Base-by-base conservation (phyloP, 2,888 invertebrate species). In the Pammene aurita region DNA sequence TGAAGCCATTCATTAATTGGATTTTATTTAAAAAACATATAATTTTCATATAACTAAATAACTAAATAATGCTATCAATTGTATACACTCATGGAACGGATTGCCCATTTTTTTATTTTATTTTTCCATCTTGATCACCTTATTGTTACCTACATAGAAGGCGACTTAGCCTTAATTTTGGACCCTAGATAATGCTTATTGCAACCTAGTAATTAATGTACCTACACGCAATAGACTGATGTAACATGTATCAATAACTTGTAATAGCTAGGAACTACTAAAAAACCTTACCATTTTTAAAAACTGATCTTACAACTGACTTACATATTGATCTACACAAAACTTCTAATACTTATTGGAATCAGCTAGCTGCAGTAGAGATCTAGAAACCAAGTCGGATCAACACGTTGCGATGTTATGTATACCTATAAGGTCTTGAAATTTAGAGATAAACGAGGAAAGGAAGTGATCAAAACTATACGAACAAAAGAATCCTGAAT, bases 201-300 rank as follows among this genome's bases (percentile, higher is more conserved):
- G 60, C 69, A 56, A 61, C 42, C 48, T 66, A 61, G 61, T 42
- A 38, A 44, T 44, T 54, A 54, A 38, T 58, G 26, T 62, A 66
- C n/a, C n/a, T n/a, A n/a, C 66, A 67, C 57, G 63, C 71, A 64
- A 71, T 71, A 71, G 67, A 71, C 71, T 71, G 71, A 70, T 67
- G 52, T 11, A 63, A 63, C 18, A 46, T 61, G 57, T 70, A 70
- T 60, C 46, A 70, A 65, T 55, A 54, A 46, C 44, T 14, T 55
- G 26, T 46, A 61, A 66, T 44, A 50, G 11, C n/a, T 46, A 50
- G 7, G 62, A 46, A 48, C 56, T 57, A 50, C 42, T 26, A 66
- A n/a, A n/a, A 50, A 50, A 50, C 34, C 50, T 18, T 13, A 48
- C 14, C 26, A 58, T 58, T 66, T 57, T 34, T 41, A 11, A 58